Evolutionary conservation across 2,113 vertebrate genomes (phyloP), one percentile per base, ranked within the genome.

Genomic region (Irena cyanogastra): DNA sequence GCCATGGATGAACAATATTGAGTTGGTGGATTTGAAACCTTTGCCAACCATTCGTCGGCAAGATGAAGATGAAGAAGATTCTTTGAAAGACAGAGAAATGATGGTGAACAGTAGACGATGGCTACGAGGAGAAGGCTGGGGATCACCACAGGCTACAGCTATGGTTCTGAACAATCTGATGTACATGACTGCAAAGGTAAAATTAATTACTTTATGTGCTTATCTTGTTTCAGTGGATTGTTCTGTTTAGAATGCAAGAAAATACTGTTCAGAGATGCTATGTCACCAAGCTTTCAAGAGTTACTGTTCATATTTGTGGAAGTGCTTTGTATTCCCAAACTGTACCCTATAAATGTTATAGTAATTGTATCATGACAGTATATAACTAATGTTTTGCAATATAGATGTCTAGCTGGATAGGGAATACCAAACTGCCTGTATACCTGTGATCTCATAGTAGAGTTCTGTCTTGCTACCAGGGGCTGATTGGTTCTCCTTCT

Each of bases 101-200:
- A 99, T 99, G 99, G 98, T 99, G 79, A 99, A 99, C 68, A 99
- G 99, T 94, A 97, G 99, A 11, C 98, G 99, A 68, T 99, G 99
- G 99, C 97, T 99, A 6, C 97, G 98, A 83, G 99, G 99, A 87
- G 99, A 99, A 94, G 99, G 99, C 89, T 99, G 99, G 99, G 99
- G 99, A 13, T 99, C 99, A 11, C 99, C 99, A 5, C 99, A 99
- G 57, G 99, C 99, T 76, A 99, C 99, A 35, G 98, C 99, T 60
- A 99, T 99, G 99, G 99, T 99, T 97, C 97, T 99, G 86, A 99
- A 99, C 98, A 99, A 99, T 90, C 98, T 99, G 59, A 99, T 99
- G 99, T 99, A 99, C 94, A 99, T 99, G 98, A 99, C 99, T 9
- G 99, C 99, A 33, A 99, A 99, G 99, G 99, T 99, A 97, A 97